Conservation (phyloP, 2,888 invertebrate genomes). For the Pherbina coryleti region DNA sequence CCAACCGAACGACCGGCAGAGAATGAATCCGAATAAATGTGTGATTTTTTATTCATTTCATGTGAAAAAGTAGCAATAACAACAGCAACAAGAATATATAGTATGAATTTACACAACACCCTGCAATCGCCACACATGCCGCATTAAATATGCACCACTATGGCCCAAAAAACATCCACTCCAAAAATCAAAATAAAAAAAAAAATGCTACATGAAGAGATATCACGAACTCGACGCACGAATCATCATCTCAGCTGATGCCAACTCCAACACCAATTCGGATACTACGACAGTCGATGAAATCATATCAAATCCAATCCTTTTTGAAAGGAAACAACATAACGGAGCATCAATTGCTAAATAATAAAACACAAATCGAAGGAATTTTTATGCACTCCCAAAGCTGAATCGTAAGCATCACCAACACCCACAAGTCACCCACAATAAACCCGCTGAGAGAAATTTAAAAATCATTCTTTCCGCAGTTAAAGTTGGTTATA, state of each 20-base stretch:
- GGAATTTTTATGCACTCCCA: conserved; percentile 52
- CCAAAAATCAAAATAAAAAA: conserved; percentile 13
- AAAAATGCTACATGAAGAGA: conserved; percentile 26
- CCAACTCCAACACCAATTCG: conserved; percentile 44
- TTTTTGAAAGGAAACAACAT: conserved; percentile 47
- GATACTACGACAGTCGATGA: conserved; percentile 53
- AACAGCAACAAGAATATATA: conserved; percentile 23
- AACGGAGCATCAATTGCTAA: conserved; percentile 50
- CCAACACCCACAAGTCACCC: neutral
- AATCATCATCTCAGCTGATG: conserved; percentile 41
- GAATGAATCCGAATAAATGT: conserved; percentile 44
- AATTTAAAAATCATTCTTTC: conserved; percentile 38
- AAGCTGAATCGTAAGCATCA: conserved; percentile 14
- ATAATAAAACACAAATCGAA: conserved; percentile 54
- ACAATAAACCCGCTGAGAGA: conserved; percentile 26
- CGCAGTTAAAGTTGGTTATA: neutral
- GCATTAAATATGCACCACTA: conserved; percentile 63
- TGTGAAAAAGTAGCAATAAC: conserved; percentile 24
- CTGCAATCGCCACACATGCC: conserved; percentile 33
- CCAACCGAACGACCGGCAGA: conserved; percentile 43
- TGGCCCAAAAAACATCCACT: conserved; percentile 56
- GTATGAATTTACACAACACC: conserved; percentile 36
- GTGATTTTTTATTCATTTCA: conserved; percentile 47
- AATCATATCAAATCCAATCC: conserved; percentile 61
- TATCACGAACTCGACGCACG: neutral